Conservation (phyloP, 2,797 vertebrate genomes). For the Rhinella marina region DNA sequence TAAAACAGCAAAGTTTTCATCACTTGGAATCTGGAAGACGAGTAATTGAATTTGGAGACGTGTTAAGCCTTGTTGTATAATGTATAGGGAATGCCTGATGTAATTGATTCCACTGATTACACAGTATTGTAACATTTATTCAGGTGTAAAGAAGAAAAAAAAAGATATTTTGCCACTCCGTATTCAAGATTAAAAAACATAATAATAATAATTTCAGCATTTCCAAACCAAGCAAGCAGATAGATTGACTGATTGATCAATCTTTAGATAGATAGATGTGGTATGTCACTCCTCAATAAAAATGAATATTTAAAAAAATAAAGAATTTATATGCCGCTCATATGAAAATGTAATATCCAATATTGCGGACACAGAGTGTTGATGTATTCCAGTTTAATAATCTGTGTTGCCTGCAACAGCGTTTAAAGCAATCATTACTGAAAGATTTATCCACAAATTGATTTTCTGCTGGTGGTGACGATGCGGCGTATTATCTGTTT, state of each 20-base stretch:
- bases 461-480: not conserved
- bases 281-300: not conserved
- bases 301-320: not conserved
- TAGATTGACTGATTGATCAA: too few species aligned
- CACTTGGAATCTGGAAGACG: constrained; percentile 6
- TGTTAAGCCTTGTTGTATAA: not conserved
- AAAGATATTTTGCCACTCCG: not conserved
- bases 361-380: not conserved
- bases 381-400: constrained; percentile 30
- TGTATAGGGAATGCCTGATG: not conserved
- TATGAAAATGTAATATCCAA: not conserved
- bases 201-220: too few species aligned
- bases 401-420: constrained; percentile 14
- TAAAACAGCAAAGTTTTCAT: not conserved
- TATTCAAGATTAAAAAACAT: too few species aligned
- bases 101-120: not conserved
- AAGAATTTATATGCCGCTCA: not conserved
- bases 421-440: constrained; percentile 36
- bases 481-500: not conserved
- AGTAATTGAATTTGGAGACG: constrained; percentile 13
- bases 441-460: constrained; percentile 32
- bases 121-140: not conserved
- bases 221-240: too few species aligned
- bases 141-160: not conserved
- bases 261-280: not conserved